Conservation (phyloP, 2,113 vertebrate genomes). For the Alectura lathami region DNA sequence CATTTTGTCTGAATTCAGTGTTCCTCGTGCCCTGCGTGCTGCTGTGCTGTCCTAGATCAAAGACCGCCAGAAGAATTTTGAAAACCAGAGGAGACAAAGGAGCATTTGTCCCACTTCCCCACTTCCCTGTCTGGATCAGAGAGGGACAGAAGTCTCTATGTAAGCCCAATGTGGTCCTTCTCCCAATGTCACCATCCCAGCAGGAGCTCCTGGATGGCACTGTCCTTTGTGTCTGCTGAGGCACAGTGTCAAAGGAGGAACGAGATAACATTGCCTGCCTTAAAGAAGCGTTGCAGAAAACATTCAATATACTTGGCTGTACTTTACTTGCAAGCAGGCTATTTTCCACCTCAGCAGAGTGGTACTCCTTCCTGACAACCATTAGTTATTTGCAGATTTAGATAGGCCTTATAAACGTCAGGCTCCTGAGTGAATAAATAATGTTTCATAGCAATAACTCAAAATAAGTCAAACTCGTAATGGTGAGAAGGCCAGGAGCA, state of each 20-base stretch:
- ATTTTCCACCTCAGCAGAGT: conserved; percentile 50
- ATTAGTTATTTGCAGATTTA: conserved; percentile 39
- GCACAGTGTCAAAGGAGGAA: not conserved
- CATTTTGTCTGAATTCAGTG: not conserved
- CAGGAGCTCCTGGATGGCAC: not conserved
- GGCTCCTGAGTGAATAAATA: conserved; percentile 30
- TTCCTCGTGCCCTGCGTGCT: rapidly evolving
- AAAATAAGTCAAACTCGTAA: conserved; percentile 46
- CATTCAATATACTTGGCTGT: not conserved
- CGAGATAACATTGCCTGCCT: not conserved
- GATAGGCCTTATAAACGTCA: not conserved
- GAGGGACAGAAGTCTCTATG: not conserved
- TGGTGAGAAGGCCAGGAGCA: not conserved
- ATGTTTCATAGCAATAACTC: conserved; percentile 9
- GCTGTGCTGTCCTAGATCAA: not conserved
- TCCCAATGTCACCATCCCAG: not conserved
- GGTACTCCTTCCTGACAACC: conserved; percentile 12
- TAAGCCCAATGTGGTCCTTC: not conserved
- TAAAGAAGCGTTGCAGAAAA: not conserved
- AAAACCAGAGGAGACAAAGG: not conserved
- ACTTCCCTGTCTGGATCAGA: not conserved
- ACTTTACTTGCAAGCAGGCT: not conserved
- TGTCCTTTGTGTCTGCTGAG: not conserved
- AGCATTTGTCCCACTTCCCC: not conserved
- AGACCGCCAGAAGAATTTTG: not conserved